These are phyloP conservation scores for Lochmaea capreae DNA, from an alignment of 2,888 invertebrate genomes.

Conservation along the genomic window DNA sequence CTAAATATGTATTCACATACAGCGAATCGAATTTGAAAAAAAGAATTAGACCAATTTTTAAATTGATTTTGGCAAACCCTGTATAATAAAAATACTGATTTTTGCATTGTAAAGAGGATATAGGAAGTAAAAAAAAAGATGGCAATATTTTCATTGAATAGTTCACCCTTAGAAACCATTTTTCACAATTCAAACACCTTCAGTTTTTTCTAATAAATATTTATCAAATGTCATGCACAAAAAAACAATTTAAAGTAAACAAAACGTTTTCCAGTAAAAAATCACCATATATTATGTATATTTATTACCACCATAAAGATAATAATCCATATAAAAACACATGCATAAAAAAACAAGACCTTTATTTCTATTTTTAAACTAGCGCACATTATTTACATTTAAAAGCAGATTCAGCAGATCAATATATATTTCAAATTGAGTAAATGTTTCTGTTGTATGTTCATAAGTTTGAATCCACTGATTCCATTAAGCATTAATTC, in stretches of 20 bases:
- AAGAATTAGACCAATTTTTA: too few species aligned
- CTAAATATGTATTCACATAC: too few species aligned
- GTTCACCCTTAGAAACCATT: too few species aligned
- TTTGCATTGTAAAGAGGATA: too few species aligned
- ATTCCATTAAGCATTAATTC: neutral
- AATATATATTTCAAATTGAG: too few species aligned
- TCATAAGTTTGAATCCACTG: neutral
- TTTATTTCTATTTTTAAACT: conserved; percentile 21
- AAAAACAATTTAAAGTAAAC: neutral
- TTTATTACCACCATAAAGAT: neutral
- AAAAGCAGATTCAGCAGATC: neutral
- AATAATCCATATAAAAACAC: conserved; percentile 24
- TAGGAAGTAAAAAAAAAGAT: too few species aligned
- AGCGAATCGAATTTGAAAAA: too few species aligned
- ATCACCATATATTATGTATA: neutral
- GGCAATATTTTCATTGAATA: too few species aligned
- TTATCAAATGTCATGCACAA: neutral
- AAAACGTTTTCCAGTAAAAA: neutral
- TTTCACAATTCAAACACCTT: too few species aligned
- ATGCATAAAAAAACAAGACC: conserved; percentile 21
- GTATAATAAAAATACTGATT: too few species aligned
- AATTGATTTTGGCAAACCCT: too few species aligned
- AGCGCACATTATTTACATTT: conserved; percentile 2
- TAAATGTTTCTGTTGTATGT: too few species aligned
- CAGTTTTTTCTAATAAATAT: neutral